These are phyloP conservation scores for Scelioninae gen. 2 DNA, from an alignment of 2,888 invertebrate genomes.

Conservation along the genomic window DNA sequence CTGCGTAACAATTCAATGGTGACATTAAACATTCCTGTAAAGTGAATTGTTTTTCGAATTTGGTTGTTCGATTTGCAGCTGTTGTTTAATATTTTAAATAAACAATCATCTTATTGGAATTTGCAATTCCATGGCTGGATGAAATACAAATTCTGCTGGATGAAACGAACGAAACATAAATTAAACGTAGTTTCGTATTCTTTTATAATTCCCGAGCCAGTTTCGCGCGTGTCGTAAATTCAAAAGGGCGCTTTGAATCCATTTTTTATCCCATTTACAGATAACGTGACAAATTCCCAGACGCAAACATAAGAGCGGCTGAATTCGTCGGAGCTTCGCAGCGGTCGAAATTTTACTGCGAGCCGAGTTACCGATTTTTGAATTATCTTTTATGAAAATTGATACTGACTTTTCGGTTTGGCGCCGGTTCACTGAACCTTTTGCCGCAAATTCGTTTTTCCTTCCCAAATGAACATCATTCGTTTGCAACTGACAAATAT, in stretches of 20 bases:
- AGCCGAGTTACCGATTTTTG: not conserved
- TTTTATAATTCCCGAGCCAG: not conserved
- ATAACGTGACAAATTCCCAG: conserved; percentile 1
- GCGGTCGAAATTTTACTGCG: not conserved
- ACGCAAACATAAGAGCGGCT: not conserved
- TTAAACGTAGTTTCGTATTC: not conserved
- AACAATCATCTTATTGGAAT: not conserved
- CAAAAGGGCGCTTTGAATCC: not conserved
- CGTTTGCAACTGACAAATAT: not conserved
- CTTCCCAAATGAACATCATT: not conserved
- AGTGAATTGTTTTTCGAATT: too few species aligned
- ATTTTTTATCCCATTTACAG: not conserved
- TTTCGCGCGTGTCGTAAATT: not conserved
- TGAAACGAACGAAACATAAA: too few species aligned
- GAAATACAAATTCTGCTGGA: too few species aligned
- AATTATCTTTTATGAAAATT: not conserved
- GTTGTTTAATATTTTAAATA: not conserved
- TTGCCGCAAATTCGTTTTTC: not conserved
- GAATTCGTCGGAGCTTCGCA: not conserved
- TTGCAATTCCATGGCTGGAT: too few species aligned
- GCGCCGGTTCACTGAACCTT: not conserved
- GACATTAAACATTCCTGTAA: too few species aligned
- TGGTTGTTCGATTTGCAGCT: too few species aligned
- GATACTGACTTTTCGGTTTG: not conserved
- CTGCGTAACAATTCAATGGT: too few species aligned